Base-by-base conservation (phyloP, 2,888 invertebrate genomes). In the Theretra japonica region DNA sequence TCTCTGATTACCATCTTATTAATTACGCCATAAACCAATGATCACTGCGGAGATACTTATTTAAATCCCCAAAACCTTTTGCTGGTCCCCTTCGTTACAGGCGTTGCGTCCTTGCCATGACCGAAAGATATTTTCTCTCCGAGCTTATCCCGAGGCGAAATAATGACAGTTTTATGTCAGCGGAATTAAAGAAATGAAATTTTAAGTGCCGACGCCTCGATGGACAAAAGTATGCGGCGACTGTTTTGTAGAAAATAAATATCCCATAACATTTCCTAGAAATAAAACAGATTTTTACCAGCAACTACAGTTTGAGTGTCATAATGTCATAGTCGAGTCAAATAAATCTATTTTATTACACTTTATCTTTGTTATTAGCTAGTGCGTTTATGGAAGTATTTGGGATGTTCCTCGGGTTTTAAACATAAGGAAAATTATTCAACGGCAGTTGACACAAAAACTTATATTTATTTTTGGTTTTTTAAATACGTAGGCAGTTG, bases 161-260 rank as follows among this genome's bases (percentile, higher is more conserved):
- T 79, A 81, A 82, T 79, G 76, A 75, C 71, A 78, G 76, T 81
- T 82, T 83, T 80, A 83, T 79, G 77, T 78, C 79, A 73, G 75
- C 73, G 70, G 74, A 79, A 80, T 80, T 82, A 78, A 78, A 79
- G 80, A 83, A 82, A 83, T 80, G 69, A 79, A 80, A 82, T 80
- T 75, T 76, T 82, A 80, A 79, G 79, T 80, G 77, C 68, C 72
- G 72, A 71, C 72, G 74, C 74, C 76, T 76, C 70, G 70, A 60
- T 68, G 70, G 75, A 68, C 68, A 76, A 75, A 78, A 75, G 73
- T 81, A 77, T 73, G 74, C 68, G 75, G 73, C 59, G 69, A 73
- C 72, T 74, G 69, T 53, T 62, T 65, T 65, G 23, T 65, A 23
- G 21, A 65, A 41, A 41, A 21, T 3, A 6, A 15, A 15, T 23